Percentiles rank a stretch among this genome's conserved stretches.
These are phyloP conservation scores for Saccopteryx bilineata DNA, from an alignment of 2,113 vertebrate species.

Conservation along the genomic window DNA sequence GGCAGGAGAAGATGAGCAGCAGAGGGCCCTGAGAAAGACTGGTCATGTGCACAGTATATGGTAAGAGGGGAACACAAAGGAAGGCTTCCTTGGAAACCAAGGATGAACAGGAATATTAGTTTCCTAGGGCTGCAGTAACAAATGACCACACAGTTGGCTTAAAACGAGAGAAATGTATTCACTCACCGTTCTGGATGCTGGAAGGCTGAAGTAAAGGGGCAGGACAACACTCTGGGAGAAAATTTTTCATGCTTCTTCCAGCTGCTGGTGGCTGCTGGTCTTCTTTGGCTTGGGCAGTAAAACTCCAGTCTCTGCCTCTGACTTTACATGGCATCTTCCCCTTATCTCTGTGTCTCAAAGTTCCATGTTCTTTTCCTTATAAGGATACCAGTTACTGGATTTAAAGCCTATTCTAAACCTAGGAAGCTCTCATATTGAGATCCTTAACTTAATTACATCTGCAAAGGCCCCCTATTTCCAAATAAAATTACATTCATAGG, in stretches of 20 bases:
- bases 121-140: not conserved
- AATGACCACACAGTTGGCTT: not conserved
- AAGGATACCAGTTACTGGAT: not conserved
- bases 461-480: conserved; percentile 6
- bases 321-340: not conserved
- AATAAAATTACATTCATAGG: not conserved
- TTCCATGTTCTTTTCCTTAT: not conserved
- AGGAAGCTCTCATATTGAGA: not conserved
- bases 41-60: not conserved
- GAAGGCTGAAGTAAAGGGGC: not conserved
- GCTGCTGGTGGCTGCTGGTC: not conserved
- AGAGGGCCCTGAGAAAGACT: not conserved
- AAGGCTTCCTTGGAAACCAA: not conserved
- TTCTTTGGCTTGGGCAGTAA: not conserved
- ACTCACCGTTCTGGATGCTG: not conserved
- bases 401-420: not conserved
- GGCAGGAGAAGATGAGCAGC: not conserved
- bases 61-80: not conserved
- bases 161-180: not conserved
- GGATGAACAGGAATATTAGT: not conserved
- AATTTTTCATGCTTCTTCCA: not conserved
- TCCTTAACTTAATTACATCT: not conserved
- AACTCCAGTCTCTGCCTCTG: not conserved
- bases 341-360: not conserved
- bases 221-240: not conserved